Base-by-base conservation (phyloP, 2,888 invertebrate species). In the Sceliomorpha sp. region DNA sequence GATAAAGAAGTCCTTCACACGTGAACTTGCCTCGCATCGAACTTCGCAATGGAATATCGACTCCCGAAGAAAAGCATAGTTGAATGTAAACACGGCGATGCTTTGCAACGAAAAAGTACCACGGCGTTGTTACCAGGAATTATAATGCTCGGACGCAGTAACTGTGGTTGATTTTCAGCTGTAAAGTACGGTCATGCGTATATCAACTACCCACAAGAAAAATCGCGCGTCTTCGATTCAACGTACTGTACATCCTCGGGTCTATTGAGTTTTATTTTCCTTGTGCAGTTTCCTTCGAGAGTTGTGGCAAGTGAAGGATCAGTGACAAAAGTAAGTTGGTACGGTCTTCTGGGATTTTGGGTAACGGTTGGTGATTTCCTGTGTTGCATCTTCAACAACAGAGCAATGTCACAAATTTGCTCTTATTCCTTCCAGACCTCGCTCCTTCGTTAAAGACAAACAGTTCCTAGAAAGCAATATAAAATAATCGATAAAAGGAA, bases 391-490 rank as follows among this genome's bases (percentile, higher is more conserved):
- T 13, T 55, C 44, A 60, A 51, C 45, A 26, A 5, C 56, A 60
- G 53, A 64, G 56, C 62, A 39, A 27, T 26, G 51, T 70, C 70
- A 73, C 27, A 62, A 62, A 71, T 60, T 56, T 45, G 53, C 66
- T 71, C 64, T 71, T 67, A 34, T 76, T 69, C 75, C 70, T 71
- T 80, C 80, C 77, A 70, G 73, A 75, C 73, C 71, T 75, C 78
- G 78, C 73, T 80, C 79, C 72, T 37, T 29, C 10, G 14, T 63
- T 24, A 53, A 47, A 15, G 26, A 48, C 26, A 39, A 60, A 60
- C 32, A n/a, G 45, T 15, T 24, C 42, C 24, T 1, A 12, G 3
- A 29, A 29, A 2, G 1, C 9, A n/a, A n/a, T 7, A 31, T 9
- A 31, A 10, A 10, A 8, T 10, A 31, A 31, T 10, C 10, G 10